These are phyloP conservation scores for Phrynosoma blainvillii DNA, from an alignment of 2,113 vertebrate species.

Conservation along the genomic window DNA sequence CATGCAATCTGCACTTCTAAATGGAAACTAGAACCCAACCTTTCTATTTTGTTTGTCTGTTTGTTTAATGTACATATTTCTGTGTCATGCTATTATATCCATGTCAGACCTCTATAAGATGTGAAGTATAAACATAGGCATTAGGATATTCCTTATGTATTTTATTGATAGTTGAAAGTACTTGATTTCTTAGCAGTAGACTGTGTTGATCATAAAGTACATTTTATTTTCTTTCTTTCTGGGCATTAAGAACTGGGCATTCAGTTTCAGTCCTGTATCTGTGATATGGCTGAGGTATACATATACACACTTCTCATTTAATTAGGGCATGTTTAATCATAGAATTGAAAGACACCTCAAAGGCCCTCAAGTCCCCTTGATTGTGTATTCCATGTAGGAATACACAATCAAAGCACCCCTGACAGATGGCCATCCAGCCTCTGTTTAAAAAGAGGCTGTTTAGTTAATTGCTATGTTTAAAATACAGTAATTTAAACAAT, in stretches of 20 bases:
- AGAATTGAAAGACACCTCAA: no score
- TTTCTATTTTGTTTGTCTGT: neutral
- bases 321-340: no score
- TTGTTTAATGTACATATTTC: neutral
- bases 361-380: no score
- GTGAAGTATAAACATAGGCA: neutral
- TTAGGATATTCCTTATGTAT: slow-evolving; percentile 5
- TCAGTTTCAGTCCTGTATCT: neutral
- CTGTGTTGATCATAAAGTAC: neutral
- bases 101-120: neutral
- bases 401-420: no score
- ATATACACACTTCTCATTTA: neutral
- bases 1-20: neutral
- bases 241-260: neutral
- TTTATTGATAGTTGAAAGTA: neutral
- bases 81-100: neutral
- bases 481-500: neutral
- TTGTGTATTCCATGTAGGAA: no score
- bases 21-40: neutral
- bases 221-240: neutral
- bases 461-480: neutral
- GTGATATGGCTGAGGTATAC: neutral
- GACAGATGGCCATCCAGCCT: no score
- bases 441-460: no score
- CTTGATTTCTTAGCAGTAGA: slow-evolving; percentile 37